A percentile compares a stretch with the other conserved stretches of the same genome.
Conservation (phyloP, 2,888 invertebrate genomes). For the Stenurella melanura region DNA sequence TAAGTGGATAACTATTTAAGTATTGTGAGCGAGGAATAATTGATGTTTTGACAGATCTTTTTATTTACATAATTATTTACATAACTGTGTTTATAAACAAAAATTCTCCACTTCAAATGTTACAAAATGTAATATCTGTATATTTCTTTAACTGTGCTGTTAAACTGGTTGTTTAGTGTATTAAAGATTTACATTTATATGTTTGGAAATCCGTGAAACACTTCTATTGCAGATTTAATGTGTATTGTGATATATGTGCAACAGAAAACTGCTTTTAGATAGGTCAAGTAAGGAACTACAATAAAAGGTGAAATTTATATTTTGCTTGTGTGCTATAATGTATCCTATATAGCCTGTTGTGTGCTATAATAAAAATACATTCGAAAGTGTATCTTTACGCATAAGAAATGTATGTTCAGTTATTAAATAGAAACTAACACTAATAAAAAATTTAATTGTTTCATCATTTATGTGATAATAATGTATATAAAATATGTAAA, state of each 20-base stretch:
- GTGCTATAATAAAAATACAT: not conserved
- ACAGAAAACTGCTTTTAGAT: slow-evolving; percentile 30
- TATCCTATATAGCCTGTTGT: slow-evolving; percentile 1
- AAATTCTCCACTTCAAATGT: not conserved
- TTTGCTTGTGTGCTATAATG: slow-evolving; percentile 10
- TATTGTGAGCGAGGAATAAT: too few species aligned
- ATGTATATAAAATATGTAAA: too few species aligned
- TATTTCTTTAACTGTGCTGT: not conserved
- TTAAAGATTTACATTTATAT: slow-evolving; percentile 32
- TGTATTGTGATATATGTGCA: slow-evolving; percentile 17
- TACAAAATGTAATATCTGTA: slow-evolving; percentile 4
- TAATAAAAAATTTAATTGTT: too few species aligned
- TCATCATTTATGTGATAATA: too few species aligned
- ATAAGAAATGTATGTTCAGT: not conserved
- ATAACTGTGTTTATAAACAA: not conserved
- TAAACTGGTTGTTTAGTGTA: slow-evolving; percentile 19
- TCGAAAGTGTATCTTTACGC: not conserved
- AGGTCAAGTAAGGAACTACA: slow-evolving; percentile 9
- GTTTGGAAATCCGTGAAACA: slow-evolving; percentile 30
- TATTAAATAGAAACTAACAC: not conserved
- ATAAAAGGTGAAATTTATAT: slow-evolving; percentile 26
- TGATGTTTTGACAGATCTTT: too few species aligned
- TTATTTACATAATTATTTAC: too few species aligned
- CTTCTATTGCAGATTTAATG: slow-evolving; percentile 30
- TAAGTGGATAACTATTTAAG: too few species aligned